phyloP scores from a whole-genome alignment of 2,113 vertebrate species.

The Ibidorhyncha struthersii region DNA sequence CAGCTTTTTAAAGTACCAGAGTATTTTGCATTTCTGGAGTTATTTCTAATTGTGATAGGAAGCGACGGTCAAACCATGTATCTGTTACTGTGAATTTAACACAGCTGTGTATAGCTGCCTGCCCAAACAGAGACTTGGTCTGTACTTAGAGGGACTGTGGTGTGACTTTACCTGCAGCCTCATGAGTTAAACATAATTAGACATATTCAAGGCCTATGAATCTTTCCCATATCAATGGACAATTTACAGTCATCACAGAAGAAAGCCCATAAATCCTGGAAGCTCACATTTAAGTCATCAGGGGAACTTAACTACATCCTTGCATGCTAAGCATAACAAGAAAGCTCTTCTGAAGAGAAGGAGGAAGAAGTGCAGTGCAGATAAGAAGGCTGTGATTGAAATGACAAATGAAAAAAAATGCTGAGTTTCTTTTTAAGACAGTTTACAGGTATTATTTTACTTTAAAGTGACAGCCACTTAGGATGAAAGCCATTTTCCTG shows the following conservation, averaged over 20 bases:
- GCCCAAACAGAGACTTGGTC: background rate
- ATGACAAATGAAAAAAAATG: background rate
- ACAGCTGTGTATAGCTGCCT: background rate
- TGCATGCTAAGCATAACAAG: background rate
- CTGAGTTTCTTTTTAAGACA: background rate
- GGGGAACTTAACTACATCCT: background rate
- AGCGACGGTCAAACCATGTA: background rate
- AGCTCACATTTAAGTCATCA: background rate
- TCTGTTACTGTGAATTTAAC: background rate
- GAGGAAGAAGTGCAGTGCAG: background rate
- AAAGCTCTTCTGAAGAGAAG: background rate
- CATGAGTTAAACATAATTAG: background rate
- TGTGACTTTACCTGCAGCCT: background rate
- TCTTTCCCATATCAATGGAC: background rate
- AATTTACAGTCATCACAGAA: background rate
- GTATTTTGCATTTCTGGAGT: background rate
- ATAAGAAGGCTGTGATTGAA: background rate
- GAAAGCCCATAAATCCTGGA: background rate
- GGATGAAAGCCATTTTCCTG: background rate
- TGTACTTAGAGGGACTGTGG: background rate
- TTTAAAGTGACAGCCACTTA: background rate
- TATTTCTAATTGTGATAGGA: background rate
- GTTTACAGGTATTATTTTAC: background rate
- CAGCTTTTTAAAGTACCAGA: fast-evolving
- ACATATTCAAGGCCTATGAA: background rate